Evolutionary conservation across 2,797 vertebrate genomes (phyloP).

Genomic region (Rhincodon typus): DNA sequence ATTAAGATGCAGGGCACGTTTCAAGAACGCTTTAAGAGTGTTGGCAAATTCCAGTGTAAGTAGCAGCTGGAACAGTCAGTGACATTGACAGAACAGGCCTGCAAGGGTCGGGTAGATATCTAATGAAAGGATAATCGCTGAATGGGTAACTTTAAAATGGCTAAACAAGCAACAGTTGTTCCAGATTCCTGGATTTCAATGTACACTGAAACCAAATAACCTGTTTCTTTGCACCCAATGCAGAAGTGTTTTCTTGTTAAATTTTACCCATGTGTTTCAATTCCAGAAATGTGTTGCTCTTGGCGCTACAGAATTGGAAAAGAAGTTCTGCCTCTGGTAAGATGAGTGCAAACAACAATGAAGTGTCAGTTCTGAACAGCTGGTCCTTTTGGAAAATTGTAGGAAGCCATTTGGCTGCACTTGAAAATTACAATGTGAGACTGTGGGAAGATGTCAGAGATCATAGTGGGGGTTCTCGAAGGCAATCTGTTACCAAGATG

Average conservation of each 20-base stretch:
- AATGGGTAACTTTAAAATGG: not conserved
- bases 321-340: not conserved
- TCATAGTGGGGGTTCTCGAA: not conserved
- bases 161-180: not conserved
- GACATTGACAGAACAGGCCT: not conserved
- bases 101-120: not conserved
- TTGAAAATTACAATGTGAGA: conserved; percentile 26
- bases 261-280: not conserved
- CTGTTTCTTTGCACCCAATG: not conserved
- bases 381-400: not conserved
- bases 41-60: not conserved
- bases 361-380: conserved; percentile 14
- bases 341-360: conserved; percentile 15
- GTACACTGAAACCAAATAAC: not conserved
- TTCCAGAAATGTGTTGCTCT: not conserved
- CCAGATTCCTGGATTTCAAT: not conserved
- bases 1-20: not conserved
- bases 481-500: conserved; percentile 15
- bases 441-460: conserved; percentile 13
- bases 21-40: not conserved
- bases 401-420: conserved; percentile 1
- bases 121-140: not conserved
- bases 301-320: not conserved
- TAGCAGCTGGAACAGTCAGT: not conserved
- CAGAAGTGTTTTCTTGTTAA: not conserved